A percentile compares a stretch with the other conserved stretches of the same genome.
Conservation (phyloP, 2,797 vertebrate species). For the Rhinoraja longicauda region DNA sequence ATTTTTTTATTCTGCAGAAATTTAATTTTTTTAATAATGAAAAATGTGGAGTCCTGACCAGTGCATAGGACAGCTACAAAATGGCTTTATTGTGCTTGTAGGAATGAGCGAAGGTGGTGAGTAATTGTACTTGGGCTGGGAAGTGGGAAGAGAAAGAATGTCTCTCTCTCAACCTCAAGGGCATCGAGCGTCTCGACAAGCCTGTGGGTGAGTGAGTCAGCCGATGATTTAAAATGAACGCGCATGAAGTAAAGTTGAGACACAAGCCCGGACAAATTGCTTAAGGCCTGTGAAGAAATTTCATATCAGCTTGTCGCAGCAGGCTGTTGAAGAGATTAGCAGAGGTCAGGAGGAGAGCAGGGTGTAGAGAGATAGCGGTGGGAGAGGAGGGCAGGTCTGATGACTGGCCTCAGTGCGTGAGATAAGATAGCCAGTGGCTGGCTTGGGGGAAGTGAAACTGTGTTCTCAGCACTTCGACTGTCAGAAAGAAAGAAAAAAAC, state of each 20-base stretch:
- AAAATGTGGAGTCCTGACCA: too few species aligned
- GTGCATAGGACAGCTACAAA: too few species aligned
- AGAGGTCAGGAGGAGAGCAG: slow-evolving; percentile 42
- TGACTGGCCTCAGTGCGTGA: slow-evolving; percentile 45
- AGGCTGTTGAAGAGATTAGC: slow-evolving; percentile 43
- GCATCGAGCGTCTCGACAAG: not conserved
- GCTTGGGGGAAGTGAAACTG: slow-evolving; percentile 50
- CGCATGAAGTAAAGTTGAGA: not conserved
- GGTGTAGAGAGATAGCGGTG: slow-evolving; percentile 38
- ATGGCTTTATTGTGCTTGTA: too few species aligned
- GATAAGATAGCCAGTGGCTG: slow-evolving; percentile 50
- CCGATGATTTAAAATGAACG: not conserved
- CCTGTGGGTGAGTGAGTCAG: not conserved
- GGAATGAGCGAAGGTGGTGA: not conserved
- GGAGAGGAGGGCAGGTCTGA: slow-evolving; percentile 23
- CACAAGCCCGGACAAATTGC: not conserved
- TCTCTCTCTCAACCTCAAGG: not conserved
- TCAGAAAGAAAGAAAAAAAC: slow-evolving; percentile 6
- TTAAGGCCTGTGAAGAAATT: not conserved
- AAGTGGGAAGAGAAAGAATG: not conserved
- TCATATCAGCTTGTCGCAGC: slow-evolving; percentile 42
- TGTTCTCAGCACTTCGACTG: slow-evolving; percentile 48
- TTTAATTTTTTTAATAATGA: too few species aligned
- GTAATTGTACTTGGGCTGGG: not conserved
- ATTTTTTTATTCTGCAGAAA: too few species aligned